phyloP scores from a whole-genome alignment of 2,888 invertebrate species.

The Apoda limacodes region DNA sequence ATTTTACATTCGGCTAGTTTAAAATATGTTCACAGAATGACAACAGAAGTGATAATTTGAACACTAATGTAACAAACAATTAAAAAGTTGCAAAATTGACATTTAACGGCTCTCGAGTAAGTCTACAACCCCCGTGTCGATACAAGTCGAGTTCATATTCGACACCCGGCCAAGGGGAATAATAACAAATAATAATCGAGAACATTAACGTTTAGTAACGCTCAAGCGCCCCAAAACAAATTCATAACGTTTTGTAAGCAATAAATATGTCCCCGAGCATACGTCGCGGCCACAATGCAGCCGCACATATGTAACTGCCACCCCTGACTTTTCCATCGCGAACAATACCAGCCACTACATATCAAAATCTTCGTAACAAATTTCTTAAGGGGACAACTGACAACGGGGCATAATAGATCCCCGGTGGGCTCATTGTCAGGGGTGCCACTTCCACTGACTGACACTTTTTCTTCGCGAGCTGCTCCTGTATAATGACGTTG shows the following conservation, averaged over 20 bases:
- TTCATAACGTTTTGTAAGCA: constrained; percentile 31
- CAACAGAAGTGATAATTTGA: too few species aligned
- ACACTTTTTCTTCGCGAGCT: constrained; percentile 41
- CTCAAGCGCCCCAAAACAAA: constrained; percentile 43
- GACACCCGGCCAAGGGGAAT: too few species aligned
- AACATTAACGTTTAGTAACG: constrained; percentile 38
- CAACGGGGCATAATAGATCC: constrained; percentile 37
- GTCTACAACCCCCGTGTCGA: too few species aligned
- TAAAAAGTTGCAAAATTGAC: too few species aligned
- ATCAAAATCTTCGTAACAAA: constrained; percentile 54
- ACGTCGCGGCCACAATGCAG: constrained; percentile 21
- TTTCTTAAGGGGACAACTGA: constrained; percentile 54
- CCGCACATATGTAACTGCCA: constrained; percentile 26
- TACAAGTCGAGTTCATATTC: too few species aligned
- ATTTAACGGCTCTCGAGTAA: too few species aligned
- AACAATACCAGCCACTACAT: constrained; percentile 38
- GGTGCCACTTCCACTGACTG: constrained; percentile 38
- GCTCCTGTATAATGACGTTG: constrained; percentile 51
- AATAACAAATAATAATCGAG: constrained; percentile 35
- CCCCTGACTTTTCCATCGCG: constrained; percentile 21
- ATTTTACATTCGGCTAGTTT: too few species aligned
- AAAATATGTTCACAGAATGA: too few species aligned
- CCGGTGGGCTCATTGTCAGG: constrained; percentile 46
- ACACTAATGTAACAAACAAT: too few species aligned
- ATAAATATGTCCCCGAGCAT: constrained; percentile 32